A percentile compares a stretch with the other conserved stretches of the same genome.
Conservation (phyloP, 2,113 vertebrate genomes). For the Mobula hypostoma region DNA sequence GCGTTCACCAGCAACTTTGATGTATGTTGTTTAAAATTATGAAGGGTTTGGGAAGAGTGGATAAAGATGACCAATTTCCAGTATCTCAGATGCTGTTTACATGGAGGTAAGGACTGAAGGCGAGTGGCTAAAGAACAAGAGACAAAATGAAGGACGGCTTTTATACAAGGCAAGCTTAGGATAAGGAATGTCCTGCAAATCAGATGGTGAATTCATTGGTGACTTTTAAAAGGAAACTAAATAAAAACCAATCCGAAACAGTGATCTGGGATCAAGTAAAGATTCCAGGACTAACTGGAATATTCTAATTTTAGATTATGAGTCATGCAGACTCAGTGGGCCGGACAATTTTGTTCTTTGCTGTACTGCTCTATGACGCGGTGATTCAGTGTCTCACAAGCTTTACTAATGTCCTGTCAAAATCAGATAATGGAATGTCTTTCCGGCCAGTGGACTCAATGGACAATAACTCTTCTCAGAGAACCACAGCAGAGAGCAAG, state of each 20-base stretch:
- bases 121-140: not conserved
- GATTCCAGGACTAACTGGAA: not conserved
- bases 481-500: not conserved
- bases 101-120: not conserved
- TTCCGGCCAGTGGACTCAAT: not conserved
- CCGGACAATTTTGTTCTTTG: not conserved
- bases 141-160: not conserved
- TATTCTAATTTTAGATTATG: not conserved
- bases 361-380: not conserved
- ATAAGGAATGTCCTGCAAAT: not conserved
- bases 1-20: no score
- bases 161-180: not conserved
- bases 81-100: not conserved
- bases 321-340: not conserved
- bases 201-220: not conserved
- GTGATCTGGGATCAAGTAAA: no score
- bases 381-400: not conserved
- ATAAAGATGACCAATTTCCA: not conserved
- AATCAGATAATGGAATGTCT: not conserved
- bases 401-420: no score
- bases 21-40: not conserved
- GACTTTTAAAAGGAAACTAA: not conserved
- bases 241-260: not conserved
- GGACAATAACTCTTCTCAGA: not conserved
- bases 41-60: not conserved